These are phyloP conservation scores for Neoascia interrupta DNA, from an alignment of 2,888 invertebrate genomes.

Conservation along the genomic window DNA sequence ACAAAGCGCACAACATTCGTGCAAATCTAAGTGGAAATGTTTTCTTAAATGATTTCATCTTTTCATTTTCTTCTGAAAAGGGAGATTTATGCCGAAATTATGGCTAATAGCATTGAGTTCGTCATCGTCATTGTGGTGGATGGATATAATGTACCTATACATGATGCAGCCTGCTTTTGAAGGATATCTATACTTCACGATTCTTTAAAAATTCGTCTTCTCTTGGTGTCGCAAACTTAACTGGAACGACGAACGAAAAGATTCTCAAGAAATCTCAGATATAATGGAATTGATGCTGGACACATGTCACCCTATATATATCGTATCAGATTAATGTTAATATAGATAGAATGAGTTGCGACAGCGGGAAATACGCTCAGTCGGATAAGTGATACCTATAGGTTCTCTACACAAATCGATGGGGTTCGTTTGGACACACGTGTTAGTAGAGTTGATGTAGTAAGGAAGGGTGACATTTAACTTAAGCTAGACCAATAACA, in stretches of 20 bases:
- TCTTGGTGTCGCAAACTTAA: neutral
- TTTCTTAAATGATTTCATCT: neutral
- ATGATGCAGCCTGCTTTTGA: too few relatives aligned
- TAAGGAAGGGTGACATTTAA: too few relatives aligned
- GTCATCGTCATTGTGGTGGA: neutral
- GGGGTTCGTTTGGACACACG: too few relatives aligned
- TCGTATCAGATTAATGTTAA: conserved; percentile 27
- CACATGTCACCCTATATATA: conserved; percentile 24
- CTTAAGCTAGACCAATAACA: too few relatives aligned
- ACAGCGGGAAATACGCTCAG: conserved; percentile 19
- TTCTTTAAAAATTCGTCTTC: too few relatives aligned
- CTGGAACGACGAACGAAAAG: neutral
- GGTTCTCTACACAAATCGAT: too few relatives aligned
- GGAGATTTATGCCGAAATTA: neutral
- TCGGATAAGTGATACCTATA: too few relatives aligned
- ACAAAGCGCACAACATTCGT: neutral
- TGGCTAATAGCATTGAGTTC: neutral
- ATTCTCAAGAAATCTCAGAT: conserved; percentile 1
- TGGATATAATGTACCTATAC: neutral
- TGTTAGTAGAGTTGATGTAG: too few relatives aligned
- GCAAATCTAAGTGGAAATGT: neutral
- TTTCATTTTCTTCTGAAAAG: neutral
- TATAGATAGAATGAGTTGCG: conserved; percentile 6
- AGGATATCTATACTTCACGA: too few relatives aligned
- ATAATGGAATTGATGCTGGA: conserved; percentile 20